Evolutionary conservation across 1,140 invertebrate genomes (phyloP), one percentile per base, ranked within the genome.

Genomic region (Aphaenogaster ashmeadi): DNA sequence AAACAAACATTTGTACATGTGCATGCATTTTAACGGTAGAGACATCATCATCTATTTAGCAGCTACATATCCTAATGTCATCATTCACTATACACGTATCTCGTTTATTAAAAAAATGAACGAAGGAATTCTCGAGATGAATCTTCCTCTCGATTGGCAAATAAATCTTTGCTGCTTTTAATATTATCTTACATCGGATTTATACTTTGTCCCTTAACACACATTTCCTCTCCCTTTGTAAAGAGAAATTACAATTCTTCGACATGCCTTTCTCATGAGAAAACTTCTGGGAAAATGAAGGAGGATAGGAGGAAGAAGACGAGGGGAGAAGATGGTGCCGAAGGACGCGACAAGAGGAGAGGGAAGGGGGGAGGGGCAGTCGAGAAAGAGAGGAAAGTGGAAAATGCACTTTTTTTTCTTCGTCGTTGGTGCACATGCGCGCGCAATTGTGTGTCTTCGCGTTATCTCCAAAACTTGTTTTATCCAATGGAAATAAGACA

Each of bases 311-410:
- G 3, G 18, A 11, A 36, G 33, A 38, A 0, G n/a, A 52, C 60
- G 4, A 50, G n/a, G 36, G n/a, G 27, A 58, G 41, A 60, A 58
- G 38, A n/a, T 84, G 56, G 44, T 47, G 50, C 21, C n/a, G 18
- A 27, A 72, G 54, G n/a, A 84, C 9, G 33, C 33, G 21, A 83
- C 36, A 78, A 78, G 77, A 87, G 72, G 71, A 87, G 58, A 75
- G 56, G 66, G n/a, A 13, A 54, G 21, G 52, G 75, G 21, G 11
- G 74, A 27, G 86, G 84, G 88, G 86, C 88, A 84, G 87, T 71
- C 83, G 72, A 86, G 90, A 87, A 90, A 81, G 83, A 91, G 89
- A 91, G 87, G 87, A 91, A 91, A 90, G 80, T 84, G 52, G 80
- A 71, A 88, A 91, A 90, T 80, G 69, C 80, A 90, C 71, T 85